phyloP scores from a whole-genome alignment of 2,113 vertebrate genomes.

The mouse (Mus musculus) region GRCm39 chr19:19052501-19053000 shows the following conservation, averaged over 20 bases:
- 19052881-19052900: too few species aligned
- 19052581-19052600: slow-evolving; percentile 31
- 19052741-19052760: neutral
- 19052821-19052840: neutral
- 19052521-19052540: slow-evolving; percentile 35
- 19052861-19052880: neutral
- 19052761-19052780: neutral
- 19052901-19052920: neutral
- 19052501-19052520: slow-evolving; percentile 41
- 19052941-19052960: neutral
- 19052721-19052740: neutral
- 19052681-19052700: neutral
- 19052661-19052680: slow-evolving; percentile 19
- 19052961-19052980: neutral
- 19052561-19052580: slow-evolving; percentile 58
- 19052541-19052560: slow-evolving; percentile 31
- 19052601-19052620: slow-evolving; percentile 10
- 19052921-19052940: neutral
- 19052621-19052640: slow-evolving; percentile 38
- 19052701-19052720: neutral
- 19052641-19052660: slow-evolving; percentile 47
- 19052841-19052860: neutral
- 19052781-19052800: neutral
- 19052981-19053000: neutral
- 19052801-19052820: neutral